These are phyloP conservation scores for Pristionchus exspectatus DNA, from an alignment of 2,888 invertebrate species.

Conservation along the genomic window DNA sequence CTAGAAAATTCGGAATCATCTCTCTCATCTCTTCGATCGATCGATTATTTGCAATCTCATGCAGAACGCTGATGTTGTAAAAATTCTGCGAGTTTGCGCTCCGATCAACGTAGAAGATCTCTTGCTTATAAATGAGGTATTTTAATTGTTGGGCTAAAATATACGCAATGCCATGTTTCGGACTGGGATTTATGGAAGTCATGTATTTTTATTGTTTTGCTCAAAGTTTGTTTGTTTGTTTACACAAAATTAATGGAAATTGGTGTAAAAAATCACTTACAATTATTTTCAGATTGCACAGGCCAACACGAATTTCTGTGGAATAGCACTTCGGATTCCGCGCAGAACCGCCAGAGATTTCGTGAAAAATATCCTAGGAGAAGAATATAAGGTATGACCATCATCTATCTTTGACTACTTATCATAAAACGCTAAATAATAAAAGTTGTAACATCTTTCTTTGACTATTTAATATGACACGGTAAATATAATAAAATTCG, in stretches of 20 bases:
- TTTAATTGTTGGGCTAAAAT: too few species aligned
- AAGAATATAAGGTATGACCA: not conserved
- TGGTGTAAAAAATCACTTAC: too few species aligned
- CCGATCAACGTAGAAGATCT: not conserved
- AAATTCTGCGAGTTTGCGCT: not conserved
- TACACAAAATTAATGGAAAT: too few species aligned
- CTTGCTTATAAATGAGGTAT: not conserved
- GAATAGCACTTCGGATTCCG: not conserved
- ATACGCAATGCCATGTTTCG: too few species aligned
- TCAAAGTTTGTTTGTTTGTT: too few species aligned
- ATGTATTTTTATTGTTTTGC: not conserved
- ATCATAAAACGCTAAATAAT: not conserved
- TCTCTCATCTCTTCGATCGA: not conserved
- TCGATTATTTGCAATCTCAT: not conserved
- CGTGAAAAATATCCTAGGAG: not conserved
- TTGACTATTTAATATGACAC: too few species aligned
- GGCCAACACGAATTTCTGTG: not conserved
- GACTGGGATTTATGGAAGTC: too few species aligned
- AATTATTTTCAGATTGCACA: not conserved
- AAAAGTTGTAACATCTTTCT: too few species aligned
- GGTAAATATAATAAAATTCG: too few species aligned
- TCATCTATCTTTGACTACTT: too few species aligned
- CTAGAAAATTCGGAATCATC: not conserved
- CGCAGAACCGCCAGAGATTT: not conserved
- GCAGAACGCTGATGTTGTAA: not conserved